Conservation (phyloP, 1,140 invertebrate genomes). For the Anastrepha obliqua region DNA sequence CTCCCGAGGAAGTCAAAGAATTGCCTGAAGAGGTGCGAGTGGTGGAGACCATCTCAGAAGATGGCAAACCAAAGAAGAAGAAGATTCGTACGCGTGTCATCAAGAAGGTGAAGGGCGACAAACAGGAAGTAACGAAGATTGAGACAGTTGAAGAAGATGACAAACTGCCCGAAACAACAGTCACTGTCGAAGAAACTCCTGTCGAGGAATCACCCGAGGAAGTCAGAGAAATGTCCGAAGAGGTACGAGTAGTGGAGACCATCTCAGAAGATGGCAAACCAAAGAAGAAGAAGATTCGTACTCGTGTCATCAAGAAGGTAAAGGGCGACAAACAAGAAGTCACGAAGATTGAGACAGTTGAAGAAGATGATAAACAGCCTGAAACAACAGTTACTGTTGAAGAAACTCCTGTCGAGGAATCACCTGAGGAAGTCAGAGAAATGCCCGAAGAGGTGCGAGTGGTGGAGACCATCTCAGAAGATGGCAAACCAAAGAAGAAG, state of each 20-base stretch:
- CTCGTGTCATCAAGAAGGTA: conserved; percentile 64
- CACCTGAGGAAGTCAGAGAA: conserved; percentile 59
- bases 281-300: conserved; percentile 64
- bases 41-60: conserved; percentile 59
- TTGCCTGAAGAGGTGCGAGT: too few species aligned
- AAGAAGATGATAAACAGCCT: conserved; percentile 59
- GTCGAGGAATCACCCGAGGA: conserved; percentile 56
- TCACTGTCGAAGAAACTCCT: conserved; percentile 52
- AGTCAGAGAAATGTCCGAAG: conserved; percentile 72
- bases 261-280: conserved; percentile 58
- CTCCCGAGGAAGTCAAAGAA: too few species aligned
- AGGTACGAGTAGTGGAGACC: conserved; percentile 57
- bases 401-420: conserved; percentile 58
- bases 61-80: conserved; percentile 61
- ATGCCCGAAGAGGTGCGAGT: conserved; percentile 40
- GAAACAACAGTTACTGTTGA: conserved; percentile 47
- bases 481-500: not conserved
- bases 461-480: conserved; percentile 18
- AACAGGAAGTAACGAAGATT: conserved; percentile 57
- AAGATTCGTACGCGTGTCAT: conserved; percentile 53
- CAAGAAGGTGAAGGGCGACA: conserved; percentile 58
- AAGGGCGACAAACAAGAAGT: conserved; percentile 65
- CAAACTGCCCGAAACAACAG: conserved; percentile 62
- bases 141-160: conserved; percentile 57
- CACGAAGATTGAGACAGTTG: conserved; percentile 67